Evolutionary conservation across 2,888 invertebrate species (phyloP).

Genomic region (Sussaba pulchella): DNA sequence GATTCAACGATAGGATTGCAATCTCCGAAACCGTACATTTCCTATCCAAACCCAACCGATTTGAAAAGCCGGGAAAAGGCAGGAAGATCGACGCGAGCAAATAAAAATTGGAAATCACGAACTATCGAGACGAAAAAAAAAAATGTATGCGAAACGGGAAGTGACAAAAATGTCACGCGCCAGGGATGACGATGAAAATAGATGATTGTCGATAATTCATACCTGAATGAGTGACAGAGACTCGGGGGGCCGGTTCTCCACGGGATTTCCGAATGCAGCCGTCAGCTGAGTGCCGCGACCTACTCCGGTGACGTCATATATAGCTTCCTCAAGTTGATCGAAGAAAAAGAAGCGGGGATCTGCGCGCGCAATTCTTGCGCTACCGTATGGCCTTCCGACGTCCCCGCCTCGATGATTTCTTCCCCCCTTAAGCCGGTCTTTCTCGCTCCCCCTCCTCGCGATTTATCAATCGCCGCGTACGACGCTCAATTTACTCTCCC

Average conservation of each 20-base stretch:
- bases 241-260: constrained; percentile 60
- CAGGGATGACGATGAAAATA: constrained; percentile 9
- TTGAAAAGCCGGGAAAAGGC: too few species aligned
- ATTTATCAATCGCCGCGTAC: constrained; percentile 13
- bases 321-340: constrained; percentile 76
- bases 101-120: too few species aligned
- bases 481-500: constrained; percentile 29
- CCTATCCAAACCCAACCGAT: too few species aligned
- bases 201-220: constrained; percentile 25
- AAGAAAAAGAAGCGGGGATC: constrained; percentile 76
- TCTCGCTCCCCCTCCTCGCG: constrained; percentile 26
- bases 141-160: constrained; percentile 6
- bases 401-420: constrained; percentile 56
- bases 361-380: constrained; percentile 79
- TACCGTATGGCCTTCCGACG: constrained; percentile 40
- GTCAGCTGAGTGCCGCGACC: constrained; percentile 80
- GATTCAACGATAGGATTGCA: too few species aligned
- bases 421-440: too few species aligned
- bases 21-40: too few species aligned
- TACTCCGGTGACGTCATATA: constrained; percentile 82
- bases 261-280: constrained; percentile 77
- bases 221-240: constrained; percentile 50
- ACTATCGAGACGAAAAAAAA: too few species aligned
- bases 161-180: background rate
- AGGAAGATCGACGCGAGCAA: too few species aligned